Evolutionary conservation across 2,113 vertebrate genomes (phyloP), one percentile per base, ranked within the genome.

Genomic region (Tor tambroides): DNA sequence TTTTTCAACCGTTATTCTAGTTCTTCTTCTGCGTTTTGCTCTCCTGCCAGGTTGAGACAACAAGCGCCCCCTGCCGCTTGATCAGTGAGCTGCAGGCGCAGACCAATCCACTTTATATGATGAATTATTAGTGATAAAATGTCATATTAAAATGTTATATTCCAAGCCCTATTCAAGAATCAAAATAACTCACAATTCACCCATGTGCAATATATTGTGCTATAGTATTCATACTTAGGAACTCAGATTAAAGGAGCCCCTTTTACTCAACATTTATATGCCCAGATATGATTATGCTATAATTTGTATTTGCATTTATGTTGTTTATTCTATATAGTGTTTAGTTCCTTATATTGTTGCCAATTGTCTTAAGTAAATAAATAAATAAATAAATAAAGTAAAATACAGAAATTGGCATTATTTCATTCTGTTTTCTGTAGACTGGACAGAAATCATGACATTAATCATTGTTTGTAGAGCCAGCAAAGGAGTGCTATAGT

Each of bases 21-120:
- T 41, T 84, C 28, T 84, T 84, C 69, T 9, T 84, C 83, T 54
- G 23, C 49, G 83, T 19, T 59, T 12, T 4, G 32, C 41, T 21
- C 12, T 3, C 11, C 2, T 35, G 81, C 5, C 63, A 5, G 1
- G 2, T n/a, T 83, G 41, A 46, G 5, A 35, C 3, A 5, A 6
- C 63, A 3, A 30, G 81, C 26, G 81, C 43, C 81, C 26, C 46
- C 81, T 83, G 9, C 21, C 28, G 81, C n/a, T 32, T 41, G 6
- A 6, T n/a, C 3, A 2, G 43, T 14, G 19, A 76, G 41, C n/a
- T 41, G 71, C 71, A 74, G 19, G 10, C 10, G 9, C 19, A 41
- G 21, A 12, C 69, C 19, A n/a, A n/a, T n/a, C 17, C 32, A 30
- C 15, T 30, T 28, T 10, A 35, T 23, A 23, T 7, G 51, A 54